These are phyloP conservation scores for Peromyscus polionotus DNA, from an alignment of 2,113 vertebrate species.

Conservation along the genomic window DNA sequence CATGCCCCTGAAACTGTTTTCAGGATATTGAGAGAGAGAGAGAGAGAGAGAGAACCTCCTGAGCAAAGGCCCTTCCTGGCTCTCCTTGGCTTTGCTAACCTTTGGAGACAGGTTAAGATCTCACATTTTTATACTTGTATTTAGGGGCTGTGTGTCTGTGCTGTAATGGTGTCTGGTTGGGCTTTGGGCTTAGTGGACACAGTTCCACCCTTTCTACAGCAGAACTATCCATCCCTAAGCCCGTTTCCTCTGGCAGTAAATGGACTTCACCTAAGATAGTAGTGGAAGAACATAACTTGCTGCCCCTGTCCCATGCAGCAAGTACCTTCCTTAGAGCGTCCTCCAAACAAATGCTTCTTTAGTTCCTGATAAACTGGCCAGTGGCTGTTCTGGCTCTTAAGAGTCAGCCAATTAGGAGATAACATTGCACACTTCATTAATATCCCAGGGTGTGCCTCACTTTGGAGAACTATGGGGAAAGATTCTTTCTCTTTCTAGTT, in stretches of 20 bases:
- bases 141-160: neutral
- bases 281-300: neutral
- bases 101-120: conserved; percentile 28
- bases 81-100: conserved; percentile 39
- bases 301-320: neutral
- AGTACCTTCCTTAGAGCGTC: conserved; percentile 9
- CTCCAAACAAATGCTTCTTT: conserved; percentile 18
- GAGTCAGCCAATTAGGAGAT: neutral
- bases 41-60: neutral
- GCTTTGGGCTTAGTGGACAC: neutral
- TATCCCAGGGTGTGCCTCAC: neutral
- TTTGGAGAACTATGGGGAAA: neutral
- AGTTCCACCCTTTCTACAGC: neutral
- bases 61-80: neutral
- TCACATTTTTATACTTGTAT: neutral
- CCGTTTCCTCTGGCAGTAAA: neutral
- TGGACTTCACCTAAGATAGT: neutral
- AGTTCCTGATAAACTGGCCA: conserved; percentile 31
- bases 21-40: neutral
- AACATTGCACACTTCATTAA: neutral
- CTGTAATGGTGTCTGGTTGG: neutral
- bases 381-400: neutral
- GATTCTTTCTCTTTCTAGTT: neutral
- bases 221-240: neutral
- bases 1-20: conserved; percentile 1